Conservation (phyloP, 92 coral and sea anemone species). For the Paramuricea clavata region DNA sequence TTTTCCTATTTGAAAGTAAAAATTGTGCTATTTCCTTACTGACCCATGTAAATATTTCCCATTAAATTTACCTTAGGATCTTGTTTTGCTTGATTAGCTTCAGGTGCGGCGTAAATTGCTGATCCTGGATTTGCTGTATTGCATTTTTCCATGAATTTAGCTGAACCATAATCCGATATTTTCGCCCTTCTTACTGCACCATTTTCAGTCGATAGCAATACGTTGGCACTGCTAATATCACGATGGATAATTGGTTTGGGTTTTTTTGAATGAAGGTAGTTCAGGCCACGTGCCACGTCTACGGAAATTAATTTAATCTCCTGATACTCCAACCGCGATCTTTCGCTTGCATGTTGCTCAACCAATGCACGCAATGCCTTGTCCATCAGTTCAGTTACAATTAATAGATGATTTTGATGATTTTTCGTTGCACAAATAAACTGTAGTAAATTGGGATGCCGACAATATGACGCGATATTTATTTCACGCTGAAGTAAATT, state of each 20-base stretch:
- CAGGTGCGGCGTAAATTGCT: constrained; percentile 90
- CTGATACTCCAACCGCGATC: neutral
- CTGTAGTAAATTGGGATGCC: constrained; percentile 17
- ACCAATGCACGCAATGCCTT: neutral
- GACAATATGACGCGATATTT: neutral
- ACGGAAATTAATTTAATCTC: constrained; percentile 25
- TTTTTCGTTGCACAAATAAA: neutral
- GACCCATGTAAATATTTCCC: too few relatives aligned
- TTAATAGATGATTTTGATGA: neutral
- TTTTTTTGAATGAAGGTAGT: constrained; percentile 21
- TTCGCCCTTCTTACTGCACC: constrained; percentile 90
- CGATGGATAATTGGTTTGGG: constrained; percentile 91
- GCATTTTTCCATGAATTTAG: constrained; percentile 79
- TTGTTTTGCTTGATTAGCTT: constrained; percentile 75
- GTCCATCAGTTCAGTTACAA: neutral
- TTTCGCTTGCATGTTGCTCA: neutral
- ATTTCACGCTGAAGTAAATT: neutral
- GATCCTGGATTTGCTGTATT: constrained; percentile 90
- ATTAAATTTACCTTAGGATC: constrained; percentile 88
- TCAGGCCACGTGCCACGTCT: constrained; percentile 81
- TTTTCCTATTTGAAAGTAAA: too few relatives aligned
- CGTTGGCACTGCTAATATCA: constrained; percentile 61
- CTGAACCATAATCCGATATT: constrained; percentile 93
- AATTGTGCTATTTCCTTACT: too few relatives aligned
- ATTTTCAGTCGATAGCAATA: constrained; percentile 81